Evolutionary conservation across 2,113 vertebrate species (phyloP).

Genomic region (Phylloscopus trochilus): DNA sequence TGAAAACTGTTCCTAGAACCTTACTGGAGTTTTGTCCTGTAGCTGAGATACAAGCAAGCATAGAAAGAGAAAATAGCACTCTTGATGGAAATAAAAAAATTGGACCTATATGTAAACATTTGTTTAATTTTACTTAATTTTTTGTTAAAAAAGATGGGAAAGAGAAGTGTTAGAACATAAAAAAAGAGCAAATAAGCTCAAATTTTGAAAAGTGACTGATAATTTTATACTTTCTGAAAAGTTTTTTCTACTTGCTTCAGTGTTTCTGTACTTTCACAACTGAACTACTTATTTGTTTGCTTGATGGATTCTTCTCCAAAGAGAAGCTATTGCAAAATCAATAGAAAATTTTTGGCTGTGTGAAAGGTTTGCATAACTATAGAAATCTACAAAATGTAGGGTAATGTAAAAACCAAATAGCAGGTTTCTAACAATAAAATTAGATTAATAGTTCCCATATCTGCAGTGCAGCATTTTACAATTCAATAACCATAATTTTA

Average conservation of each 20-base stretch:
- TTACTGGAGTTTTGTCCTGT: background rate
- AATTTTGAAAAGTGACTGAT: background rate
- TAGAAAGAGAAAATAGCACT: background rate
- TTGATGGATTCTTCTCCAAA: background rate
- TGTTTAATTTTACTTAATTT: background rate
- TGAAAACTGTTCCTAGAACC: background rate
- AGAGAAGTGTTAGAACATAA: background rate
- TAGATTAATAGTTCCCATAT: background rate
- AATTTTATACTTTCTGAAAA: background rate
- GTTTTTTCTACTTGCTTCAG: background rate
- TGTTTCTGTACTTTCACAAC: background rate
- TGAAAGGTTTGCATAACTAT: background rate
- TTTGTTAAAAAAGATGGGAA: background rate
- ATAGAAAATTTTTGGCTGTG: background rate
- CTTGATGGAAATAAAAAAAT: background rate
- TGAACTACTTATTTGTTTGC: background rate
- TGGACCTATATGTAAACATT: background rate
- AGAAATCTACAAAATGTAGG: background rate
- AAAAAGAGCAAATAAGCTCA: background rate
- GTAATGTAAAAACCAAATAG: background rate
- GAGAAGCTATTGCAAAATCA: constrained; percentile 20
- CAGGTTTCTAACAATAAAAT: background rate
- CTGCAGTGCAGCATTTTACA: background rate
- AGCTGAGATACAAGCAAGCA: background rate
- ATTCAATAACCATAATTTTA: background rate